A percentile compares a stretch with the other conserved stretches of the same genome.
These are phyloP conservation scores for Timema cristinae DNA, from an alignment of 2,888 invertebrate genomes.

Conservation along the genomic window DNA sequence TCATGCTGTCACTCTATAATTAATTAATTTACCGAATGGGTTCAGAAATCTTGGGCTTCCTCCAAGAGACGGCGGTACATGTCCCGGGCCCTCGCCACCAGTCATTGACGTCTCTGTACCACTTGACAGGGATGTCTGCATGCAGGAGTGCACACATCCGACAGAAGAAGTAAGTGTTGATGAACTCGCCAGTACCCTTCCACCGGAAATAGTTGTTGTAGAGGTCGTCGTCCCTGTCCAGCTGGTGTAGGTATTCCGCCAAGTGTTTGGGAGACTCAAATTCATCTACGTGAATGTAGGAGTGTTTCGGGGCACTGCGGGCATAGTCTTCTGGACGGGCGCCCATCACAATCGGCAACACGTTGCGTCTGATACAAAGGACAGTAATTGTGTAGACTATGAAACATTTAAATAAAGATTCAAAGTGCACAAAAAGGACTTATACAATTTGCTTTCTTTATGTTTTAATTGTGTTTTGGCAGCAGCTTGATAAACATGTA, in stretches of 20 bases:
- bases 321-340: conserved; percentile 89
- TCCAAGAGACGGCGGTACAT: conserved; percentile 73
- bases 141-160: conserved; percentile 83
- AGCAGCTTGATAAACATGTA: no score
- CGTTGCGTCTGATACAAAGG: conserved; percentile 59
- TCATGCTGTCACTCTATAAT: no score
- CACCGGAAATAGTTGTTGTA: conserved; percentile 94
- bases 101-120: conserved; percentile 79
- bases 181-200: conserved; percentile 93
- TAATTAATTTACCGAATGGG: not conserved
- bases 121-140: conserved; percentile 55
- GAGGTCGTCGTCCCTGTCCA: conserved; percentile 82
- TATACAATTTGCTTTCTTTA: no score
- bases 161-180: conserved; percentile 94
- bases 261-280: conserved; percentile 82
- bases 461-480: no score
- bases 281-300: conserved; percentile 94
- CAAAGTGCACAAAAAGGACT: no score
- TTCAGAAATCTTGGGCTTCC: conserved; percentile 39
- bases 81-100: conserved; percentile 87
- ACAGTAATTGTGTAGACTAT: no score
- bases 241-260: conserved; percentile 77
- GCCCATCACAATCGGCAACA: conserved; percentile 94
- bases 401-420: no score
- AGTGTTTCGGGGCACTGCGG: conserved; percentile 80